Evolutionary conservation across 2,113 vertebrate species (phyloP), one percentile per base, ranked within the genome.

Genomic region (Albula glossodonta): DNA sequence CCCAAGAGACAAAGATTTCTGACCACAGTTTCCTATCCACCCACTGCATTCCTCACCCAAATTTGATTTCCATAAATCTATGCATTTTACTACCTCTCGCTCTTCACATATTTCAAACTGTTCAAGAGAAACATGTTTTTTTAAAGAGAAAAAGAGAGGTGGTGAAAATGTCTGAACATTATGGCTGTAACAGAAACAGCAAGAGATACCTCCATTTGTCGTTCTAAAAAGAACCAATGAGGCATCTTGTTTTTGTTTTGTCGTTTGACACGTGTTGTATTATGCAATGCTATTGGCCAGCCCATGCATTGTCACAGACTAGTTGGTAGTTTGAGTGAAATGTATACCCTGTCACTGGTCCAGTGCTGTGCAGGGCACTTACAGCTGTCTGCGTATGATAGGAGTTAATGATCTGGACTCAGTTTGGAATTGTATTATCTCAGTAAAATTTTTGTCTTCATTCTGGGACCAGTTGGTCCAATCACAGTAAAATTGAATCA

Each of bases 11-110:
- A 66, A 15, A 31, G 22, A n/a, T 74, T 25, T n/a, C 3, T n/a
- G 13, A 80, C 51, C 15, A 79, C n/a, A 19, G 50, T 51, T 4
- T 81, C 50, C 19, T 81, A 53, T 25, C 50, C 80, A 81, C 25
- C 80, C 19, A n/a, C 51, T 52, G 80, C 17, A 22, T 74, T 53
- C 17, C 25, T 74, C n/a, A 11, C 70, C 49, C 11, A 81, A 25
- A 51, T 53, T 41, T 81, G 22, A 81, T 22, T 52, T 81, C 50
- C 80, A 81, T n/a, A 81, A 81, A 81, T 81, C 50, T 25, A 22
- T 10, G n/a, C 4, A n/a, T 52, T 81, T 81, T 25, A 81, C 12
- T 17, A 52, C 8, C 49, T 81, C 22, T 9, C 19, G 22, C 2
- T 51, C 50, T 51, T n/a, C 51, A 2, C 2, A 10, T 80, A 11